These are phyloP conservation scores for Cirrhinus molitorella DNA, from an alignment of 2,797 vertebrate species.

Conservation along the genomic window DNA sequence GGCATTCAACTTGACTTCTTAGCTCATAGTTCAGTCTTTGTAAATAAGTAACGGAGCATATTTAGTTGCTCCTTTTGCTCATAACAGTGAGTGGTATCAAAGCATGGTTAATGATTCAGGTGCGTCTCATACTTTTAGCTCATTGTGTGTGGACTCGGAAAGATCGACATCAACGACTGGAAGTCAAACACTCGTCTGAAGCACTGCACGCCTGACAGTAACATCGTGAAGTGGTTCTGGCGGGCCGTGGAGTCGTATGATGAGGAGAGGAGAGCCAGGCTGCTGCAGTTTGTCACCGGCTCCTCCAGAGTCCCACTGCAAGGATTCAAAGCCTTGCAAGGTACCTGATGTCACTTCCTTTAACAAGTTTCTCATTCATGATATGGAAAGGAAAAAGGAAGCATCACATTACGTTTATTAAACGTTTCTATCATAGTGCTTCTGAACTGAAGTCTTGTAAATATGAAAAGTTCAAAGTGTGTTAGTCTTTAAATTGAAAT, in stretches of 20 bases:
- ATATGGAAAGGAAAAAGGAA: background rate
- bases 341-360: constrained; percentile 68
- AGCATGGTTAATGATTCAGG: background rate
- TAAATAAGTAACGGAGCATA: background rate
- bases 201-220: constrained; percentile 96
- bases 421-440: background rate
- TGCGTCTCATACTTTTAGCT: constrained; percentile 76
- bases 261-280: constrained; percentile 91
- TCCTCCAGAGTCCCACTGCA: constrained; percentile 96
- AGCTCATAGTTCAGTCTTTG: background rate
- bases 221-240: constrained; percentile 98
- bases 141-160: constrained; percentile 95
- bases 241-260: constrained; percentile 96
- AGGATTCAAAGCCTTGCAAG: constrained; percentile 99
- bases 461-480: constrained; percentile 35
- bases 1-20: background rate
- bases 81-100: background rate
- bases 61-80: background rate
- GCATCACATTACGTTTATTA: too few species aligned
- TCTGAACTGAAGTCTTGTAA: background rate
- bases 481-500: background rate
- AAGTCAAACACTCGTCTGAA: constrained; percentile 97
- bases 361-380: background rate
- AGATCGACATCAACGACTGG: constrained; percentile 98
- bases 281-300: constrained; percentile 97